Evolutionary conservation across 2,113 vertebrate species (phyloP), one percentile per base, ranked within the genome.

Genomic region (Vidua macroura): DNA sequence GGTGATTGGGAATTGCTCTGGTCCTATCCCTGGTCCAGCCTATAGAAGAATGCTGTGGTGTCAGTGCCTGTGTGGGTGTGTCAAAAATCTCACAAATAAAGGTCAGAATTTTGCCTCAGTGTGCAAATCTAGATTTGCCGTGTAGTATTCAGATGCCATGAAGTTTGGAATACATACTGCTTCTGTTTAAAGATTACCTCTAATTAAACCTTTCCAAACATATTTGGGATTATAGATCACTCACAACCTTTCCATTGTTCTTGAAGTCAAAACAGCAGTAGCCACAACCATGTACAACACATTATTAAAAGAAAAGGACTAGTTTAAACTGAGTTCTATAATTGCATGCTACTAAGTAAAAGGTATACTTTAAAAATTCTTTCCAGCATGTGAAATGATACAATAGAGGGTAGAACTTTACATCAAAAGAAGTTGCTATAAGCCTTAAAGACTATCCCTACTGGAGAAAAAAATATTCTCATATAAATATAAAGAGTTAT

Each of bases 361-460:
- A 93, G 39, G 14, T 92, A 49, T 81, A 81, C 80, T 95, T 94
- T 86, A 83, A 69, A 95, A 92, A 95, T 94, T 90, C 85, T 90
- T 96, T 96, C 79, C 55, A 83, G n/a, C 30, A 35, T 53, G 52
- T 64, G 41, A 89, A 87, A 80, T 51, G 23, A 52, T 93, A 90
- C 43, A 88, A 52, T 13, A 63, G 24, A 74, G 63, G 13, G 30
- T 63, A 48, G 48, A 94, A 77, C 35, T 53, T 80, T 18, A 39
- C 33, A 62, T 10, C 28, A 55, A 69, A 84, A 67, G 74, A 55
- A n/a, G 11, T 83, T 62, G 11, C 35, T 37, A 7, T 44, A 80
- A 51, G 13, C 18, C 25, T 84, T 48, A 51, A 88, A 76, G 58
- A 13, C 30, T 53, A 33, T 80, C 25, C 30, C 10, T 68, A 41